Evolutionary conservation across 2,113 vertebrate genomes (phyloP), one percentile per base, ranked within the genome.

Genomic region (Trochalopteron elliotii): DNA sequence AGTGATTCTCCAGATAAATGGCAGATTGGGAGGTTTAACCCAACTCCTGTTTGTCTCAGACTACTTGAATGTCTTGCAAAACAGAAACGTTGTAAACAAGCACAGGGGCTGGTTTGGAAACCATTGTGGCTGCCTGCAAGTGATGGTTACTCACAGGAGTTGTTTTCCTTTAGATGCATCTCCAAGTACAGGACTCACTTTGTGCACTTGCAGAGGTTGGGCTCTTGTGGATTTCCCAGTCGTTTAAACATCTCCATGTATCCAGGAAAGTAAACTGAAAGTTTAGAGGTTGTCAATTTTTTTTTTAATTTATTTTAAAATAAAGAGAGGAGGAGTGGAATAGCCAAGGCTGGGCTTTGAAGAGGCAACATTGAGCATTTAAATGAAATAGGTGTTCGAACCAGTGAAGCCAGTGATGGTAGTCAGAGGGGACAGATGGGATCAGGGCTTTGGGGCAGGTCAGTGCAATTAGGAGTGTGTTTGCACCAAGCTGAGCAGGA

Each of bases 361-460:
- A 70, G 55, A 85, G 59, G 40, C 3, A 0, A 52, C 79, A 55
- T 47, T 9, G 69, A 94, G 63, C 27, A 61, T 53, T 78, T 57
- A 50, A 64, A 53, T 15, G 28, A 89, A 92, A 94, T 87, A 81
- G 59, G 28, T 82, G 90, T 60, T 87, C 94, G 78, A 96, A 96
- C 93, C 80, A 72, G 88, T 28, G 86, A 94, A 93, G 86, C 88
- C 92, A 79, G 93, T 84, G 92, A 83, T 1, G 24, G 70, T 83
- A 95, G 86, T 76, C 5, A 4, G 86, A 42, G 40, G 79, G 49
- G 60, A 61, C 70, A 92, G 94, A 90, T 96, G 96, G 69, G 61
- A 95, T 96, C 96, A 93, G 90, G 71, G 75, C 88, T 86, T 81
- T 93, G 93, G 93, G 94, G 85, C 94, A 96, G 95, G 94, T 45